Evolutionary conservation across 2,797 vertebrate species (phyloP), one percentile per base, ranked within the genome.

Genomic region (Heteromormyrus szaboi): DNA sequence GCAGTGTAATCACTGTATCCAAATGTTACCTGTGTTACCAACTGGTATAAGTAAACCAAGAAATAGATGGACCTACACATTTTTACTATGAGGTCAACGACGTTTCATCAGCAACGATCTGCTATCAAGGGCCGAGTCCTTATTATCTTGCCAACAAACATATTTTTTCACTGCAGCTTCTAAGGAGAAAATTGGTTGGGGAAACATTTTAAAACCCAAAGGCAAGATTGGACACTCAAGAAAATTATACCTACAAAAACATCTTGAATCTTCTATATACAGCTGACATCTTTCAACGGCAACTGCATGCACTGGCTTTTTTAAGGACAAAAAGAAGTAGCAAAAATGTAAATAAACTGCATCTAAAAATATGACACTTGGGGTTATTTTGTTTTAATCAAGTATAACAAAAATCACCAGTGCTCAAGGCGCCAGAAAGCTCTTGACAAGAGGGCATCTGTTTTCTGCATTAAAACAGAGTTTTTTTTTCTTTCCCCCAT

Each of bases 161-260:
- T 46, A 44, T 79, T 79, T 79, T 46, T 79, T 46, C 76, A 79
- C 37, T 19, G 19, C 17, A n/a, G 14, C 76, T 41, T 79, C 76
- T 79, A 19, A 79, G 84, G 48, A 85, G 84, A 51, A 29, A 51
- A 85, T 33, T 85, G 22, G 22, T 85, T 51, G 48, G 22, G 46
- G 84, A 87, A 87, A 50, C 51, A 85, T 46, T 85, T 85, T 54
- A 25, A 50, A 85, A 53, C n/a, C 29, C 51, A 79, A 79, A n/a
- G 17, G 76, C 33, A 79, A 46, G 44, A 79, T 46, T 79, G 76
- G 76, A 79, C 76, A 44, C 17, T 44, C 37, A 79, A 9, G 72
- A 79, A 79, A 79, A 79, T 79, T 79, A 79, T 44, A 79, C 76
- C 41, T 79, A 46, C 6, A 46, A 79, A 72, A 79, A 79, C 37